These are phyloP conservation scores for Drosophila santomea DNA, from an alignment of 1,140 invertebrate genomes.

Conservation along the genomic window DNA sequence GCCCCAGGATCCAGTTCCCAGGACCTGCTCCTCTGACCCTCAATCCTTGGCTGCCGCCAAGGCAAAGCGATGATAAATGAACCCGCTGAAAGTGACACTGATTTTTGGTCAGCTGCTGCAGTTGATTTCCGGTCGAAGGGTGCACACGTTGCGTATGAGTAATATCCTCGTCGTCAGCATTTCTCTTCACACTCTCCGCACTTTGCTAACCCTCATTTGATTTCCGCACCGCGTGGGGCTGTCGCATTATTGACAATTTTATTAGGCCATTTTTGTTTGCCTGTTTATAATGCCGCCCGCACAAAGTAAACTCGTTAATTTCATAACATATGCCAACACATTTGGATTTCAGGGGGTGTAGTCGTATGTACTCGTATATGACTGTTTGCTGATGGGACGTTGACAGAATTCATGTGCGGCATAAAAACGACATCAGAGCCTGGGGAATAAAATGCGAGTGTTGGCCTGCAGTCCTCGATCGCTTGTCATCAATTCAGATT, in stretches of 20 bases:
- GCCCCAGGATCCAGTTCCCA: conserved; percentile 19
- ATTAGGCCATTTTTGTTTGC: conserved; percentile 61
- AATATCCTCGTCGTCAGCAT: conserved; percentile 40
- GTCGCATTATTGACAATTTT: conserved; percentile 73
- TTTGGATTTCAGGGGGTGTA: conserved; percentile 6
- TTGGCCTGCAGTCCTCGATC: conserved; percentile 32
- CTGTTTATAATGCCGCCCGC: conserved; percentile 48
- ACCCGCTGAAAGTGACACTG: conserved; percentile 61
- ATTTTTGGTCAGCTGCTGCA: conserved; percentile 72
- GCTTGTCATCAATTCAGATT: conserved; percentile 41
- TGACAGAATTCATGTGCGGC: conserved; percentile 31
- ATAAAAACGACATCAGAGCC: conserved; percentile 42
- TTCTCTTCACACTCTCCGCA: neutral
- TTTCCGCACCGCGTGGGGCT: conserved; percentile 16
- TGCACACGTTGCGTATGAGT: conserved; percentile 65
- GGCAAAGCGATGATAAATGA: conserved; percentile 71
- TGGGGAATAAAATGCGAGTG: conserved; percentile 34
- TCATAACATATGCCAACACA: conserved; percentile 57
- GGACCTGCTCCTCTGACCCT: conserved; percentile 8
- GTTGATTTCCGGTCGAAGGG: conserved; percentile 49
- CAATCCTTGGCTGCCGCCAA: conserved; percentile 23
- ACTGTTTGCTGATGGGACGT: conserved; percentile 36
- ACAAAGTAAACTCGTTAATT: conserved; percentile 73
- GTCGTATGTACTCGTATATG: conserved; percentile 1
- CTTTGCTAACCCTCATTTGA: conserved; percentile 27